Conservation (phyloP, 2,888 invertebrate genomes). For the Pogonocherus hispidulus region DNA sequence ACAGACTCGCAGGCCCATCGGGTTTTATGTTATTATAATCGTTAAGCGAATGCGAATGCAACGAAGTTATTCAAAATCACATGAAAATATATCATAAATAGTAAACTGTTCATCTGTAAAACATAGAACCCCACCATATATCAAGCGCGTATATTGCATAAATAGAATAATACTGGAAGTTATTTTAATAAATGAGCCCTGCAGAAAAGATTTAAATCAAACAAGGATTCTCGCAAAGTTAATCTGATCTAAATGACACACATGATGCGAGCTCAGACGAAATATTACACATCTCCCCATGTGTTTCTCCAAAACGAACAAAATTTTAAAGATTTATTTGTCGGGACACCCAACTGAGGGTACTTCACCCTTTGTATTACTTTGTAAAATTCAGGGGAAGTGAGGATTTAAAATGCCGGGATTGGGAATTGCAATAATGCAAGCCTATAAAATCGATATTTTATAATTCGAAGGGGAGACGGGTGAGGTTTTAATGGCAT, state of each 20-base stretch:
- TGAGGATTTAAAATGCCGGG: conserved; percentile 35
- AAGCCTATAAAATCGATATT: conserved; percentile 37
- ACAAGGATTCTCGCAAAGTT: conserved; percentile 3
- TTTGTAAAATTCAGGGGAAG: conserved; percentile 30
- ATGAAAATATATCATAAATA: background rate
- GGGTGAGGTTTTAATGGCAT: conserved; percentile 26
- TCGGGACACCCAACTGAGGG: conserved; percentile 22
- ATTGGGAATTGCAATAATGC: conserved; percentile 33
- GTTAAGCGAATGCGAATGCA: too few species aligned
- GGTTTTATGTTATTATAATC: too few species aligned
- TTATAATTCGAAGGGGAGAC: conserved; percentile 32
- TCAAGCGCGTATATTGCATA: background rate
- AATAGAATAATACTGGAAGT: background rate
- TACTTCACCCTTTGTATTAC: conserved; percentile 36
- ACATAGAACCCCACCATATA: background rate
- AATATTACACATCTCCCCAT: conserved; percentile 25
- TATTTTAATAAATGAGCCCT: background rate
- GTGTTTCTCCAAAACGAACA: conserved; percentile 31
- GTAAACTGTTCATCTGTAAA: background rate
- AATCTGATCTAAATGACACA: conserved; percentile 28
- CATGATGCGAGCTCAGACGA: conserved; percentile 16
- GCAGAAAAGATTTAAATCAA: conserved; percentile 4
- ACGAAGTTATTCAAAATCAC: background rate
- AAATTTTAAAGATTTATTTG: conserved; percentile 33
- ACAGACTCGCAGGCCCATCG: too few species aligned